Evolutionary conservation across 1,140 invertebrate species (phyloP), one percentile per base, ranked within the genome.

Genomic region (Cheumatopsyche charites): DNA sequence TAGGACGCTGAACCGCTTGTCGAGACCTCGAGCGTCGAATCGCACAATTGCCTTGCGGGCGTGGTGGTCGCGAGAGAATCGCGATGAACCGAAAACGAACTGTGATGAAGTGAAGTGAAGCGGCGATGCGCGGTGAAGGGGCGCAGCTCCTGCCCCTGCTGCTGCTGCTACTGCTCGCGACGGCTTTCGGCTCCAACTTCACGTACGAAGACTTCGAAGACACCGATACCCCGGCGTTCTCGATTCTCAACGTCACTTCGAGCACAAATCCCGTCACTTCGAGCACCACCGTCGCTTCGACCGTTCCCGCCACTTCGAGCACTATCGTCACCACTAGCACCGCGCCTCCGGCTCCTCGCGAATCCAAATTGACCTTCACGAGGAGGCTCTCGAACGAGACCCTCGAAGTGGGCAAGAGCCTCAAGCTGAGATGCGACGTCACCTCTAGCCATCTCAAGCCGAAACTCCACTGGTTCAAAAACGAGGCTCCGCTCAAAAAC

Each of bases 381-480:
- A 45, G 67, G 4, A 19, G 67, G 26, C 65, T 71, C 13, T 12
- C 63, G 15, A 71, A 74, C 25, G 23, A 62, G n/a, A 71, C 73
- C 3, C 45, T 41, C 25, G 47, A 67, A 15, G 9, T 19, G 5
- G 65, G 63, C 2, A 67, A 67, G 21, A 13, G 17, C 12, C 26
- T 74, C 1, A 71, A 23, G 23, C 42, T 74, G 36, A 47, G 43
- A 25, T 74, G 73, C 69, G 63, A 74, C 13, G 73, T 58, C 7
- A 41, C 41, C 17, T 62, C 55, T n/a, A 13, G 7, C 11, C 61
- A n/a, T 15, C 62, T 29, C 1, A 15, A 42, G 29, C 58, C 29
- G 21, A 84, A 82, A 63, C 87, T 92, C 73, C 80, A 79, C 17
- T 94, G 92, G 92, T 88, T 83, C 75, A 90, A 90, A 78, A 90